Evolutionary conservation across 2,113 vertebrate genomes (phyloP).

Genomic region (Chionis minor): DNA sequence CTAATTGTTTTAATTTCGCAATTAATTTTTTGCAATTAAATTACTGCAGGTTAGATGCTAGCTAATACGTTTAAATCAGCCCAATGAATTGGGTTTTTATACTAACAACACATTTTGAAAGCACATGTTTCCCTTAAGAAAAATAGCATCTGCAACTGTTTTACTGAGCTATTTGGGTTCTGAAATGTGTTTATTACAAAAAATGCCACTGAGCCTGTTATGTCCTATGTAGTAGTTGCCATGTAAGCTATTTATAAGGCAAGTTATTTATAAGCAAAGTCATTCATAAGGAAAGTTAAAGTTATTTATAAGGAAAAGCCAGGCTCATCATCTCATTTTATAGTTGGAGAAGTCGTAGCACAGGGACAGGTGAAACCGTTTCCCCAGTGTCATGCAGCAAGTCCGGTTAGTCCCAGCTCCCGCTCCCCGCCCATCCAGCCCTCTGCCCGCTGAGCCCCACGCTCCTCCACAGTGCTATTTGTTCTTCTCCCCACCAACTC

Average conservation of each 20-base stretch:
- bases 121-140: slow-evolving; percentile 48
- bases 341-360: neutral
- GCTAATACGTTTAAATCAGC: slow-evolving; percentile 40
- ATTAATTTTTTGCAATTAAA: slow-evolving; percentile 19
- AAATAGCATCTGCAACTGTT: slow-evolving; percentile 52
- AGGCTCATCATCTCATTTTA: neutral
- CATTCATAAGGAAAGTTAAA: slow-evolving; percentile 34
- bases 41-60: slow-evolving; percentile 28
- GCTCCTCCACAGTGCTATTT: neutral
- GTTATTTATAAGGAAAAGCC: slow-evolving; percentile 16
- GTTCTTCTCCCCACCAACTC: neutral
- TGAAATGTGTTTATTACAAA: slow-evolving; percentile 40
- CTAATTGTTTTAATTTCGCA: slow-evolving; percentile 15
- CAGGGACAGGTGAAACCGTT: neutral
- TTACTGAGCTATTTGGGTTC: slow-evolving; percentile 46
- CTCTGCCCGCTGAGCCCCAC: neutral
- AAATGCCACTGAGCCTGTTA: slow-evolving; percentile 28
- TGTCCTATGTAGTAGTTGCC: slow-evolving; percentile 12
- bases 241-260: slow-evolving; percentile 36
- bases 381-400: neutral
- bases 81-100: neutral
- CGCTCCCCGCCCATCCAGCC: neutral
- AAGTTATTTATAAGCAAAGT: slow-evolving; percentile 44
- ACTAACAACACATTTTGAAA: slow-evolving; percentile 40
- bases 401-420: neutral